phyloP scores from a whole-genome alignment of 2,797 vertebrate genomes.

The Pelochelys cantorii region DNA sequence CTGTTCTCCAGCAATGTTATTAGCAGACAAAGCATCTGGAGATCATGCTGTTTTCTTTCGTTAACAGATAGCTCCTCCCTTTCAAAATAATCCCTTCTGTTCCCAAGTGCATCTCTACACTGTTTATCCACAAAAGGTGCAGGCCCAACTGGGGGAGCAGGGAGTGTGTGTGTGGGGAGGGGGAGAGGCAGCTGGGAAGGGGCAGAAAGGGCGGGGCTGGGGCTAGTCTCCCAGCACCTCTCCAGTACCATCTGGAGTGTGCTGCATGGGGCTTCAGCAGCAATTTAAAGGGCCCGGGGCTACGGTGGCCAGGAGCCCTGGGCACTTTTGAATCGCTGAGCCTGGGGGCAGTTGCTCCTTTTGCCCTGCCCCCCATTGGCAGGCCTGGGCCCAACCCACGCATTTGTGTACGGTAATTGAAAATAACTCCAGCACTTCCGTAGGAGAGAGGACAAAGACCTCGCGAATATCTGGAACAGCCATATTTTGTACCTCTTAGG shows the following conservation, averaged over 20 bases:
- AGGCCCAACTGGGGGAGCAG: not conserved
- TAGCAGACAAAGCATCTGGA: slow-evolving; percentile 58
- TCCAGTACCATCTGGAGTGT: too few species aligned
- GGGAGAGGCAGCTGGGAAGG: too few species aligned
- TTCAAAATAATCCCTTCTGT: slow-evolving; percentile 65
- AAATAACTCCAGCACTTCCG: slow-evolving; percentile 43
- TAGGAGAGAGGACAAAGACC: slow-evolving; percentile 30
- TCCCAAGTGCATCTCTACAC: slow-evolving; percentile 53
- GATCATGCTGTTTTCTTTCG: slow-evolving; percentile 39
- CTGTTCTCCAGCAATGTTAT: slow-evolving; percentile 29
- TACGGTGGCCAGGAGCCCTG: too few species aligned
- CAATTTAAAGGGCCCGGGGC: too few species aligned
- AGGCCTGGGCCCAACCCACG: not conserved
- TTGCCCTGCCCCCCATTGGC: too few species aligned
- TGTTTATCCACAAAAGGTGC: slow-evolving; percentile 42
- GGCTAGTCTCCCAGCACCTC: too few species aligned
- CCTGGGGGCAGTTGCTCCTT: too few species aligned
- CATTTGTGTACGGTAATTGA: slow-evolving; percentile 25
- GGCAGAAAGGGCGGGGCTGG: too few species aligned
- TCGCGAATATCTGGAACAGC: slow-evolving; percentile 43
- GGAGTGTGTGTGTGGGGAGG: too few species aligned
- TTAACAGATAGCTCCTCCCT: slow-evolving; percentile 62
- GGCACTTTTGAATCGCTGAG: too few species aligned
- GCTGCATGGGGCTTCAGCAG: too few species aligned
- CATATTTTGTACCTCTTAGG: not conserved